phyloP scores from a whole-genome alignment of 2,797 vertebrate species.

The Chrosomus eos region DNA sequence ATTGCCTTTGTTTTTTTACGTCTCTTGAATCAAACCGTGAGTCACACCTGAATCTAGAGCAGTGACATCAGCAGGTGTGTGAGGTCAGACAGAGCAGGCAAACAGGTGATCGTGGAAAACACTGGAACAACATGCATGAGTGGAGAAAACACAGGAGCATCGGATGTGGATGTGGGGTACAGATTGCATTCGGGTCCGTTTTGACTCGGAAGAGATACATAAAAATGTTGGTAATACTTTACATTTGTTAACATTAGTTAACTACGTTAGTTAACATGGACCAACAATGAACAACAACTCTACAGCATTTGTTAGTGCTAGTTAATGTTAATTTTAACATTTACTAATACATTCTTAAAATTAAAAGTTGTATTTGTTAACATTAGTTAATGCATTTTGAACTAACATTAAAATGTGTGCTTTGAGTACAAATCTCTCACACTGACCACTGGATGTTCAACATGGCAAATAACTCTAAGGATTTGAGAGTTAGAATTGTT shows the following conservation, averaged over 20 bases:
- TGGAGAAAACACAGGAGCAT: neutral
- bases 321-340: neutral
- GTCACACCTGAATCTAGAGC: neutral
- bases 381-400: no score
- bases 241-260: neutral
- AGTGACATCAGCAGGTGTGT: neutral
- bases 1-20: neutral
- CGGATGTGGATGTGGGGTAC: neutral
- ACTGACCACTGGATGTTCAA: no score
- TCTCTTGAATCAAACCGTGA: neutral
- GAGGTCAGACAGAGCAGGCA: neutral
- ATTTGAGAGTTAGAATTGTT: no score
- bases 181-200: neutral
- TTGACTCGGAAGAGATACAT: neutral
- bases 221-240: neutral
- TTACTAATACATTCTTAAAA: neutral
- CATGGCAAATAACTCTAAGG: no score
- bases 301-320: neutral
- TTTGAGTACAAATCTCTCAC: no score
- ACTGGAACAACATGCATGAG: neutral
- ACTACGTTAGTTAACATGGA: neutral
- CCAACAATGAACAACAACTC: neutral
- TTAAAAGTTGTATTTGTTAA: no score
- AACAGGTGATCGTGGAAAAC: neutral
- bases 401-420: no score